Conservation (phyloP, 2,888 invertebrate genomes). For the Dryobotodes eremita region DNA sequence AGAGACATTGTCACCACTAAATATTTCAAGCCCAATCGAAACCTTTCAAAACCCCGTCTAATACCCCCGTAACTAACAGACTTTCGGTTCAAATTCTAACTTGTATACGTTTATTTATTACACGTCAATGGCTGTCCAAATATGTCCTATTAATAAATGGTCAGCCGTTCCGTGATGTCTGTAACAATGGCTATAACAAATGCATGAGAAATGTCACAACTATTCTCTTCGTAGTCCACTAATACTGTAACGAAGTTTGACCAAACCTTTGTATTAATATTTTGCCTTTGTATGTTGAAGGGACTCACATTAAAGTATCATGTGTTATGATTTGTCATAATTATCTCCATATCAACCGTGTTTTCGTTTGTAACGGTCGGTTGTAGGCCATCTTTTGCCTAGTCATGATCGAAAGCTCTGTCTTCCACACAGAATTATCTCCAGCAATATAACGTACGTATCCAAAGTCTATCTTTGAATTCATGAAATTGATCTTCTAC, state of each 20-base stretch:
- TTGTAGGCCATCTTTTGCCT: not conserved
- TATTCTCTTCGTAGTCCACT: conserved; percentile 68
- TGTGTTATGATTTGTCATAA: conserved; percentile 40
- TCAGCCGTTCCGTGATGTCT: conserved; percentile 70
- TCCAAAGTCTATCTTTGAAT: not conserved
- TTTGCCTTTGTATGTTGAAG: conserved; percentile 27
- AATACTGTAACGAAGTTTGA: conserved; percentile 53
- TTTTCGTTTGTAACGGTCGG: not conserved
- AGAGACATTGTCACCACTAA: conserved; percentile 39
- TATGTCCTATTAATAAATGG: conserved; percentile 88
- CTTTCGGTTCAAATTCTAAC: conserved; percentile 62
- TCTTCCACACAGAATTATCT: not conserved
- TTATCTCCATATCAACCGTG: not conserved
- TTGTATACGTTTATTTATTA: conserved; percentile 82
- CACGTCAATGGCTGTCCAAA: conserved; percentile 85
- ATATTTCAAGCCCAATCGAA: conserved; percentile 42
- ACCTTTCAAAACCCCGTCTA: conserved; percentile 44
- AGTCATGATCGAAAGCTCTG: not conserved
- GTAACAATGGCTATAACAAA: conserved; percentile 81
- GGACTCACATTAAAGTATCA: conserved; percentile 32
- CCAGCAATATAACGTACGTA: not conserved
- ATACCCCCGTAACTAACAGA: conserved; percentile 64
- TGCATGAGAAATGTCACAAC: conserved; percentile 77
- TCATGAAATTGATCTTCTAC: not conserved
- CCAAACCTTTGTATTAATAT: conserved; percentile 42